Conservation (phyloP, 2,113 vertebrate species). For the Isichthys henryi region DNA sequence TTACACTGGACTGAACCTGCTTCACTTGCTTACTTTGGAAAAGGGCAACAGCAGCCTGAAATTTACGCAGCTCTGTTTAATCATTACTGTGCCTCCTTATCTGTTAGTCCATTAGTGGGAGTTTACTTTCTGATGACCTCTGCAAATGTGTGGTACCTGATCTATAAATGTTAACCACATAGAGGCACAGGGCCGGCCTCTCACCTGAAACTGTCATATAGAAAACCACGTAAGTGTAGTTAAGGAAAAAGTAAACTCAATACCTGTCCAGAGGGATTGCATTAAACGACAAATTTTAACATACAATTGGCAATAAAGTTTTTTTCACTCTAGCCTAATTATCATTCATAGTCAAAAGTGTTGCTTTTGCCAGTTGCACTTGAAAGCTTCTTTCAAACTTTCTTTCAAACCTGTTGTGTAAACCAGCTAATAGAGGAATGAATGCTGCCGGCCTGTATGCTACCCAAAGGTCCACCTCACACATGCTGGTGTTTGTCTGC, state of each 20-base stretch:
- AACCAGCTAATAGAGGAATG: background rate
- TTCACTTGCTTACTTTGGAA: conserved; percentile 38
- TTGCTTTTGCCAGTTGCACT: background rate
- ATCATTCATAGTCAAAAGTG: background rate
- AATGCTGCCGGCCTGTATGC: background rate
- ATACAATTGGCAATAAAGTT: background rate
- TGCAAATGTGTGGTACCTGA: conserved; percentile 59
- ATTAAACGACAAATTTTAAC: background rate
- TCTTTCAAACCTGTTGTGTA: background rate
- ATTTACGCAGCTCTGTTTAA: conserved; percentile 54
- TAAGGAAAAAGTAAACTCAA: no score
- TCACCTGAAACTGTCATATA: background rate
- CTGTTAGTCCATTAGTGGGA: conserved; percentile 77
- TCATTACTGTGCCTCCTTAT: conserved; percentile 75
- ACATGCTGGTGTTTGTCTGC: background rate
- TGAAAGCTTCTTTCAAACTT: background rate
- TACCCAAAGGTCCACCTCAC: background rate
- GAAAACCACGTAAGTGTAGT: background rate
- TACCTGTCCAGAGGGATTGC: background rate
- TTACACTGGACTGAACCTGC: conserved; percentile 37
- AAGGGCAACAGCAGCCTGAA: background rate
- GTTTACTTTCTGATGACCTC: conserved; percentile 77
- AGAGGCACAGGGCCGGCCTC: background rate
- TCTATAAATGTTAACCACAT: conserved; percentile 60
- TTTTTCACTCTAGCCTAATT: background rate